These are phyloP conservation scores for Ophion ellenae DNA, from an alignment of 2,888 invertebrate species.

Conservation along the genomic window DNA sequence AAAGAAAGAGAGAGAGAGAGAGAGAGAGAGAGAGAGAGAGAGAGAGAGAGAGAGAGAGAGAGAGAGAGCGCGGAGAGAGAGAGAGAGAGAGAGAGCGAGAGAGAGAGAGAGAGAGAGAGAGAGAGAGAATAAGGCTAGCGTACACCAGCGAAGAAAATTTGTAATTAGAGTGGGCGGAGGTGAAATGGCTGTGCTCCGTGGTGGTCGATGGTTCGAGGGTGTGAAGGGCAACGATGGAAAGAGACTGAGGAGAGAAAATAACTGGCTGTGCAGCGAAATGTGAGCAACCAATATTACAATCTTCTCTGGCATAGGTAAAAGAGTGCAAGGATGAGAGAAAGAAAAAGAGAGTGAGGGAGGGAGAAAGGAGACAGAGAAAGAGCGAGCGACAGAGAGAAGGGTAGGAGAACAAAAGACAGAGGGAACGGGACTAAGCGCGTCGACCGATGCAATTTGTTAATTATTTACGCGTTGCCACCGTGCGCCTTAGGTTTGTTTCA, in stretches of 20 bases:
- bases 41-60: slow-evolving; percentile 40
- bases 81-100: slow-evolving; percentile 28
- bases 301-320: slow-evolving; percentile 42
- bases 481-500: slow-evolving; percentile 67
- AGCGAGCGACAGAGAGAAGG: background rate
- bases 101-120: slow-evolving; percentile 28
- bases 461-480: slow-evolving; percentile 74
- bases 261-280: slow-evolving; percentile 26
- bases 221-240: slow-evolving; percentile 43
- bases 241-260: slow-evolving; percentile 41
- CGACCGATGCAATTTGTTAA: slow-evolving; percentile 73
- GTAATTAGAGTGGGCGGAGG: slow-evolving; percentile 67
- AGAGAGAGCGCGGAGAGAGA: background rate
- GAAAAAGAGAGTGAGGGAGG: background rate
- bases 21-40: slow-evolving; percentile 19
- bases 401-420: slow-evolving; percentile 21
- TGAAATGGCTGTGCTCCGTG: slow-evolving; percentile 55
- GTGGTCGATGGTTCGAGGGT: slow-evolving; percentile 60
- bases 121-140: slow-evolving; percentile 41
- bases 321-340: too few relatives aligned
- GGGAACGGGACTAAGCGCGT: slow-evolving; percentile 7
- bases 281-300: slow-evolving; percentile 8
- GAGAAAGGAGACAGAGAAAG: slow-evolving; percentile 23
- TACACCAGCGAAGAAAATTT: slow-evolving; percentile 67
- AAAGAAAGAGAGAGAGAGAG: slow-evolving; percentile 1